Conservation (phyloP, 2,797 vertebrate genomes). For the Artibeus lituratus region DNA sequence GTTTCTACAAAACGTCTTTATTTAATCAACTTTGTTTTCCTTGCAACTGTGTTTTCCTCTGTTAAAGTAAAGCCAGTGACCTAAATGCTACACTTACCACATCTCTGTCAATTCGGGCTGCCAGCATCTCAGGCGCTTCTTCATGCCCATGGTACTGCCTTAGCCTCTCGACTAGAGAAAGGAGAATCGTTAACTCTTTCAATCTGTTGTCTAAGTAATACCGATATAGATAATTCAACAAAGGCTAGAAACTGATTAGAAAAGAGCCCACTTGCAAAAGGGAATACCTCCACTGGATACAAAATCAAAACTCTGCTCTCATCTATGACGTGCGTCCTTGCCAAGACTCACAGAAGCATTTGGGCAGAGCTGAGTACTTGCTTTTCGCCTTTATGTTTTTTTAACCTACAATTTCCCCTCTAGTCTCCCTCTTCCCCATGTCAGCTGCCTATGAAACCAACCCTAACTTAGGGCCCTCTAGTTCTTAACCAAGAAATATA, state of each 20-base stretch:
- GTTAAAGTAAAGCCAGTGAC: background rate
- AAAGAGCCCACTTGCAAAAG: background rate
- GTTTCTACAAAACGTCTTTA: background rate
- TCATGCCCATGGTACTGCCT: constrained; percentile 82
- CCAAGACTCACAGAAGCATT: background rate
- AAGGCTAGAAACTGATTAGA: background rate
- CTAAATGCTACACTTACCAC: constrained; percentile 85
- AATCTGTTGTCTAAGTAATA: background rate
- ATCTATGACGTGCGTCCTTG: background rate
- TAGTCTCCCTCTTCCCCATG: background rate
- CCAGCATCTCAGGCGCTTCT: constrained; percentile 86
- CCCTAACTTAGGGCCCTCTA: background rate
- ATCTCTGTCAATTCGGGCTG: constrained; percentile 91
- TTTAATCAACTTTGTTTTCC: background rate
- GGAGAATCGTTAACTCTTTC: background rate
- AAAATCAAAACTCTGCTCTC: background rate
- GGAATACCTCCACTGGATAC: background rate
- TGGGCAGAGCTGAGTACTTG: background rate
- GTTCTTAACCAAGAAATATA: background rate
- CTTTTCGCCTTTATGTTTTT: background rate
- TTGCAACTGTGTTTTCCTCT: background rate
- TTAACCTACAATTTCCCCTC: background rate
- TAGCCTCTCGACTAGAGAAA: constrained; percentile 85
- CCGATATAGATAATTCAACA: background rate
- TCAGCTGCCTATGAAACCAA: background rate